Evolutionary conservation across 2,113 vertebrate genomes (phyloP), one percentile per base, ranked within the genome.

Genomic region (Athene noctua): DNA sequence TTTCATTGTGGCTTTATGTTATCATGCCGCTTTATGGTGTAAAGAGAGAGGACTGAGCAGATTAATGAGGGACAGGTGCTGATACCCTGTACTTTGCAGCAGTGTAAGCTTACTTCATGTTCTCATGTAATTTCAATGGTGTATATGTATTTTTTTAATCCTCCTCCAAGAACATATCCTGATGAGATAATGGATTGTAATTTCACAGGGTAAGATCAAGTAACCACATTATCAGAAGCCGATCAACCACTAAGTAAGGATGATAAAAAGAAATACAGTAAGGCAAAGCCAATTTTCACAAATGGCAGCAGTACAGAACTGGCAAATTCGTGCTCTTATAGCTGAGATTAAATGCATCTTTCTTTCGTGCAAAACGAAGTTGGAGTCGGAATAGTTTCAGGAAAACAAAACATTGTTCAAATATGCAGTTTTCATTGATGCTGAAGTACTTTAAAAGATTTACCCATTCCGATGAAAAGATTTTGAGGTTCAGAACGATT

Each of bases 121-220:
- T 80, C 84, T 88, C 86, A 34, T 58, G 90, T 81, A 52, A 75
- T 94, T 93, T 96, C 81, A 88, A 9, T 34, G 18, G 49, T 73
- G 84, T 36, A n/a, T 72, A 30, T 62, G 38, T 86, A 87, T 63
- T 73, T 66, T 92, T 95, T 67, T 7, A 89, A 94, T 85, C 78
- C 32, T 61, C 7, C 52, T 55, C 51, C 57, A n/a, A 68, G 78
- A 93, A 88, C 51, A 55, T 19, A 74, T 42, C 84, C 80, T 80
- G 94, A 91, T 3, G n/a, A 85, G 86, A 92, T 94, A 96, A 92
- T 66, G 42, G 81, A 80, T 70, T 73, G 81, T 73, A 84, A 82
- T 80, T 95, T 96, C 63, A 40, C 83, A 70, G 68, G 73, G 73
- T 75, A 84, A 87, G 80, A 95, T 78, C 3, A 5, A 87, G 71